A percentile compares a stretch with the other conserved stretches of the same genome.
These are phyloP conservation scores for Hybos culiciformis DNA, from an alignment of 2,888 invertebrate species.

Conservation along the genomic window DNA sequence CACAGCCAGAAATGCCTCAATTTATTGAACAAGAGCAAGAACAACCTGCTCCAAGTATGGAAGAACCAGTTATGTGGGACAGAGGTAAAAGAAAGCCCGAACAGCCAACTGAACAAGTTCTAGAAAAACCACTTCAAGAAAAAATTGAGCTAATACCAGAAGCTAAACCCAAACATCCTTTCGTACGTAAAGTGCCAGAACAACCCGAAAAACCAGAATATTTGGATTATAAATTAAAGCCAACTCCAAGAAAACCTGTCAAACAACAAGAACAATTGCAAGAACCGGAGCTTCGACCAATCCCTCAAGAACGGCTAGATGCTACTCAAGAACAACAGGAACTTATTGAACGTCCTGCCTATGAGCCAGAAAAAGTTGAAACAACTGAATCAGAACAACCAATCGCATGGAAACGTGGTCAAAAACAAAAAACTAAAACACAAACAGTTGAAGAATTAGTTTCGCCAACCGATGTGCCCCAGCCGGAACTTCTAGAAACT, in stretches of 20 bases:
- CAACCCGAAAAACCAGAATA: constrained; percentile 21
- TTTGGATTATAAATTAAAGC: constrained; percentile 15
- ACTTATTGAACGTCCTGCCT: too few relatives aligned
- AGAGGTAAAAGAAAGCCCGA: constrained; percentile 23
- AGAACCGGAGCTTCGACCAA: background rate
- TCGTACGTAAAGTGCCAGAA: constrained; percentile 16
- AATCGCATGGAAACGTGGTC: constrained; percentile 12
- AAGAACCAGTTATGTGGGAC: constrained; percentile 26
- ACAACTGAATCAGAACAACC: constrained; percentile 6
- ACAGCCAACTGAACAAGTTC: constrained; percentile 15
- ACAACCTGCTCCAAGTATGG: constrained; percentile 18
- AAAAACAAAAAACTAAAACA: too few relatives aligned
- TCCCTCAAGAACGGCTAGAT: background rate
- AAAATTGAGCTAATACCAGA: constrained; percentile 14
- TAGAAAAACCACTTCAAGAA: constrained; percentile 18
- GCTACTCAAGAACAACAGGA: background rate
- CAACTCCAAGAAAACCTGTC: constrained; percentile 12
- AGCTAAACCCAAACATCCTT: constrained; percentile 15
- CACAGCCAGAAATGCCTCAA: constrained; percentile 19
- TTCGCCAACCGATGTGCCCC: too few relatives aligned
- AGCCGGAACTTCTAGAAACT: too few relatives aligned
- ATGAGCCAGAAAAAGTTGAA: constrained; percentile 15
- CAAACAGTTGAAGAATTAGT: too few relatives aligned
- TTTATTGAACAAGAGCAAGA: constrained; percentile 17
- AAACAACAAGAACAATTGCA: constrained; percentile 1